phyloP scores from a whole-genome alignment of 2,113 vertebrate species.

The Hydrochoerus hydrochaeris region DNA sequence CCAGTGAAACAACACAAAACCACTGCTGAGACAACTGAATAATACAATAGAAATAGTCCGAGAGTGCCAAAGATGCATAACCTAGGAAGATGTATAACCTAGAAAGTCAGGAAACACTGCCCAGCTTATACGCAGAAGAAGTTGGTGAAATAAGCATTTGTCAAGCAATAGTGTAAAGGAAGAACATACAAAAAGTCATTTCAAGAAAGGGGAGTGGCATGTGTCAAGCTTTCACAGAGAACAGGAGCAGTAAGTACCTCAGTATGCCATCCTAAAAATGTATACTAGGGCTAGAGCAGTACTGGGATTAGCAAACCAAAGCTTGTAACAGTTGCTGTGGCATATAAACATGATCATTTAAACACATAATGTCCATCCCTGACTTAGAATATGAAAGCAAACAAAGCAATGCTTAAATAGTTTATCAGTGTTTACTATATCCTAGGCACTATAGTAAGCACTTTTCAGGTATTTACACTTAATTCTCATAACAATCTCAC shows the following conservation, averaged over 20 bases:
- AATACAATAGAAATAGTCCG: neutral
- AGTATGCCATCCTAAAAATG: neutral
- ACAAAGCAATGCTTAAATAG: neutral
- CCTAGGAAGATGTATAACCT: neutral
- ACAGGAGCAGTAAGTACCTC: neutral
- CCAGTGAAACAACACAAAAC: neutral
- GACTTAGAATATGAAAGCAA: neutral
- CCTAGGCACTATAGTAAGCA: neutral
- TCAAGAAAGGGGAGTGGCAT: neutral
- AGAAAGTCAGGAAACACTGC: neutral
- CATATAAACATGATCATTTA: neutral
- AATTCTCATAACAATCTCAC: constrained; percentile 7
- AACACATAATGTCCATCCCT: neutral
- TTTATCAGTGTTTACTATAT: neutral
- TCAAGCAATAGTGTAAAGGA: neutral
- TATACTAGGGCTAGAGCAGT: neutral
- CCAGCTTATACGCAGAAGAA: neutral
- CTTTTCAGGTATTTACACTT: constrained; percentile 7
- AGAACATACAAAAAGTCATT: neutral
- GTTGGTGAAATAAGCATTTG: neutral
- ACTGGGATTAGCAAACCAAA: neutral
- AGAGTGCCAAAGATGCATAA: neutral
- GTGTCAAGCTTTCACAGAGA: neutral
- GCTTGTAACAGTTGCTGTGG: neutral
- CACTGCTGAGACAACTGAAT: neutral